Evolutionary conservation across 2,113 vertebrate species (phyloP), one percentile per base, ranked within the genome.

Genomic region (Engraulis encrasicolus): DNA sequence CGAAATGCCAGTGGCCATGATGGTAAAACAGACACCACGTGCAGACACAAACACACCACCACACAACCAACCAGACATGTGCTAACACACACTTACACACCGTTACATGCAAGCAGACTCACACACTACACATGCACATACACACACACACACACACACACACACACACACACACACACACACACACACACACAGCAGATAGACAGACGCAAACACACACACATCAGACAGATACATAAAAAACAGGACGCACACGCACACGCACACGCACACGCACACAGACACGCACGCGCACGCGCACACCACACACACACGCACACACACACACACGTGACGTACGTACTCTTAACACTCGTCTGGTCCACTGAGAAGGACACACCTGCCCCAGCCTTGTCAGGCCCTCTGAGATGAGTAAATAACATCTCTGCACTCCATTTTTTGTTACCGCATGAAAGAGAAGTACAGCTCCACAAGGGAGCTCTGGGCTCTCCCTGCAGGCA

Each of bases 1-100:
- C 85, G 85, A 88, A 31, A 90, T 84, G 40, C 81, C 86, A 82
- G 31, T 20, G 52, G 84, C 78, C 58, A 34, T 84, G 87, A 86
- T 90, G 87, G 36, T 91, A 91, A 92, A 93, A 90, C 3, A 45
- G 3, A 45, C 40, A 45, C 40, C 40, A 45, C 40, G 9, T 79
- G 49, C 83, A 45, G 4, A 9, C 52, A 78, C 81, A 23, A 48
- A 82, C 40, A 85, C 79, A 50, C 52, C 82, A 50, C 9, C 3
- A 45, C 40, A 9, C 40, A 45, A n/a, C n/a, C n/a, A n/a, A n/a
- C n/a, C n/a, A n/a, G n/a, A n/a, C n/a, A n/a, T n/a, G n/a, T n/a
- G n/a, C 40, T 5, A 3, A 45, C 40, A 45, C 3, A n/a, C 3
- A 45, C 40, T 5, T 9, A 45, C 40, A 45, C 40, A 45, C 9